These are phyloP conservation scores for Leptinotarsa defecta DNA, from an alignment of 1,140 invertebrate species.

Conservation along the genomic window DNA sequence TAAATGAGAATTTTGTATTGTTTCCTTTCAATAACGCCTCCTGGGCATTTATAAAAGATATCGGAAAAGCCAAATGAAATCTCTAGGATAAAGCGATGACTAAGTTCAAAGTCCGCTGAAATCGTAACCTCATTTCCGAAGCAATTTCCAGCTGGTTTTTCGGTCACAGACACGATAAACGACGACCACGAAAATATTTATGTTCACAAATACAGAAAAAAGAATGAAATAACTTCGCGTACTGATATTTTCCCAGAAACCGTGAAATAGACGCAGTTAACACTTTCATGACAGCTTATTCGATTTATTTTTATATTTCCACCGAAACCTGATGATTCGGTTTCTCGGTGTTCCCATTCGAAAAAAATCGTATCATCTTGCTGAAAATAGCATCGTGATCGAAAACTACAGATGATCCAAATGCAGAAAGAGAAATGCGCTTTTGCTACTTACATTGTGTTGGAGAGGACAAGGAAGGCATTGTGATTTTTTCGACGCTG, in stretches of 20 bases:
- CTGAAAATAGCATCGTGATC: not conserved
- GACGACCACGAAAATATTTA: too few species aligned
- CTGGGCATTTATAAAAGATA: too few species aligned
- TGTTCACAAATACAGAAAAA: too few species aligned
- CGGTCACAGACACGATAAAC: too few species aligned
- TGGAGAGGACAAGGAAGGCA: conserved; percentile 42
- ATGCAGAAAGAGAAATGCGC: too few species aligned
- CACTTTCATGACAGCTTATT: not conserved
- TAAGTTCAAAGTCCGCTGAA: conserved; percentile 12
- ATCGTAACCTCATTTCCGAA: conserved; percentile 10
- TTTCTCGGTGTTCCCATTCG: not conserved
- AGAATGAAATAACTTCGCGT: too few species aligned
- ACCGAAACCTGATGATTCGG: not conserved
- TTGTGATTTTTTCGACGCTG: not conserved
- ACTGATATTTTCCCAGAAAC: not conserved
- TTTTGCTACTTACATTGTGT: conserved; percentile 40
- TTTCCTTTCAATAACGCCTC: too few species aligned
- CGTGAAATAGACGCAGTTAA: not conserved
- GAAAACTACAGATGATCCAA: too few species aligned
- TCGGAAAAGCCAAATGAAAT: too few species aligned
- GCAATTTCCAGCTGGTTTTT: not conserved
- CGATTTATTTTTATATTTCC: conserved; percentile 4
- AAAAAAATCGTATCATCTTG: not conserved
- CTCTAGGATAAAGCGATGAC: not conserved
- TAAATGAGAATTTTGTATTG: too few species aligned